Percentiles rank a stretch among this genome's conserved stretches.
Conservation (phyloP, 2,113 vertebrate species). For the Rhinogobius similis region DNA sequence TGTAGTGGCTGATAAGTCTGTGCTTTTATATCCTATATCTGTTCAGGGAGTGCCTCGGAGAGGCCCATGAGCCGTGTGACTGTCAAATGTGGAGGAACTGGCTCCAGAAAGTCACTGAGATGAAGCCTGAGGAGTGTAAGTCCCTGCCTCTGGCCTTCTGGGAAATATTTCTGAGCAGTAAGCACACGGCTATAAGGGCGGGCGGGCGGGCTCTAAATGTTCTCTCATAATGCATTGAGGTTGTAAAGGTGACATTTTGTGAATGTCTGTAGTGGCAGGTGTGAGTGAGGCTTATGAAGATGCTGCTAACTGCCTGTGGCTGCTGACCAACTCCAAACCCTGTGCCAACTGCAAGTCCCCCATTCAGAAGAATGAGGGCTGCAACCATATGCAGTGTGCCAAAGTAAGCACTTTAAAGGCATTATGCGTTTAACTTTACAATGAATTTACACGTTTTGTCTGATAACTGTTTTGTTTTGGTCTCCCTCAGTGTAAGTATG, state of each 20-base stretch:
- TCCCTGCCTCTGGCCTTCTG: slow-evolving; percentile 9
- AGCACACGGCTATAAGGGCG: slow-evolving; percentile 9
- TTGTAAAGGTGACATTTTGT: slow-evolving; percentile 28
- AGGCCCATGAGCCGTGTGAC: slow-evolving; percentile 98
- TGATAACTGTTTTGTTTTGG: not conserved
- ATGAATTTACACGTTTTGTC: not conserved
- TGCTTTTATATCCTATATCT: slow-evolving; percentile 15
- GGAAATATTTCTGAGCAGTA: slow-evolving; percentile 23
- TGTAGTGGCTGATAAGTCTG: not conserved
- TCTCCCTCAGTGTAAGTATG: slow-evolving; percentile 90
- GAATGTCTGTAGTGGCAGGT: slow-evolving; percentile 84
- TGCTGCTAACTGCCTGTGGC: slow-evolving; percentile 98
- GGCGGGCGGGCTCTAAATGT: no score
- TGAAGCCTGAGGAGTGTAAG: slow-evolving; percentile 83
- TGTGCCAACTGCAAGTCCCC: slow-evolving; percentile 99
- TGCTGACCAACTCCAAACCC: slow-evolving; percentile 96
- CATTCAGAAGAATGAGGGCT: slow-evolving; percentile 99
- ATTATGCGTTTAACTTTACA: not conserved
- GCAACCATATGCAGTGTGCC: slow-evolving; percentile 99
- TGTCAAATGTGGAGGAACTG: slow-evolving; percentile 98
- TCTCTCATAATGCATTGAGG: slow-evolving; percentile 26
- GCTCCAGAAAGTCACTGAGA: slow-evolving; percentile 97
- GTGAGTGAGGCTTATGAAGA: slow-evolving; percentile 97
- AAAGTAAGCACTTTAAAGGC: slow-evolving; percentile 79
- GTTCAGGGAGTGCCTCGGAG: slow-evolving; percentile 94